Percentiles rank a stretch among this genome's conserved stretches.
Conservation (phyloP, 2,113 vertebrate genomes). For the Trogon surrucura region DNA sequence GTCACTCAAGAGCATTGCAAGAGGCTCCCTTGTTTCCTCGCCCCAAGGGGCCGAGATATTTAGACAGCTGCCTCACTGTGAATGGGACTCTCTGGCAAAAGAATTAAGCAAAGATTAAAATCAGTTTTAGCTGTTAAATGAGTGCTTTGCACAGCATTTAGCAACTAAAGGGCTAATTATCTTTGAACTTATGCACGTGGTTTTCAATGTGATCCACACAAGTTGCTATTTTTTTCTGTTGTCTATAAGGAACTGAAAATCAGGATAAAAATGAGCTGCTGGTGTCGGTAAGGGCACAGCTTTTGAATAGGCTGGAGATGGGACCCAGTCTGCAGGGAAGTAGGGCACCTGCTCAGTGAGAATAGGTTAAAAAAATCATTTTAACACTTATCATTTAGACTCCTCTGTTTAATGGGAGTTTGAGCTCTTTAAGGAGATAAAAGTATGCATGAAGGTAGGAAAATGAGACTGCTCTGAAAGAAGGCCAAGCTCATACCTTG, state of each 20-base stretch:
- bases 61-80: slow-evolving; percentile 55
- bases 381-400: slow-evolving; percentile 6
- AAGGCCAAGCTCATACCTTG: slow-evolving; percentile 22
- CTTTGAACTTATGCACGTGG: slow-evolving; percentile 65
- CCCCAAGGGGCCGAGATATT: slow-evolving; percentile 48
- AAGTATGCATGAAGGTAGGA: background rate
- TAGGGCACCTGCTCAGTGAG: background rate
- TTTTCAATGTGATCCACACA: slow-evolving; percentile 33
- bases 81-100: slow-evolving; percentile 63
- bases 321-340: background rate
- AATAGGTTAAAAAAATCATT: background rate
- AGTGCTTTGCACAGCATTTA: slow-evolving; percentile 63
- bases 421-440: slow-evolving; percentile 10
- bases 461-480: slow-evolving; percentile 21
- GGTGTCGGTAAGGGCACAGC: background rate
- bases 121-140: slow-evolving; percentile 64
- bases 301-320: background rate
- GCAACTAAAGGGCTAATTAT: slow-evolving; percentile 45
- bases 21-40: background rate
- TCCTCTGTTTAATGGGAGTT: slow-evolving; percentile 12
- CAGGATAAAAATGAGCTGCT: slow-evolving; percentile 13
- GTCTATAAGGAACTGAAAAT: slow-evolving; percentile 16
- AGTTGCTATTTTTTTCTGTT: slow-evolving; percentile 8
- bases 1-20: slow-evolving; percentile 25
- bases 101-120: slow-evolving; percentile 72